phyloP scores from a whole-genome alignment of 2,797 vertebrate species.

The Tenualosa thibaudeaui region DNA sequence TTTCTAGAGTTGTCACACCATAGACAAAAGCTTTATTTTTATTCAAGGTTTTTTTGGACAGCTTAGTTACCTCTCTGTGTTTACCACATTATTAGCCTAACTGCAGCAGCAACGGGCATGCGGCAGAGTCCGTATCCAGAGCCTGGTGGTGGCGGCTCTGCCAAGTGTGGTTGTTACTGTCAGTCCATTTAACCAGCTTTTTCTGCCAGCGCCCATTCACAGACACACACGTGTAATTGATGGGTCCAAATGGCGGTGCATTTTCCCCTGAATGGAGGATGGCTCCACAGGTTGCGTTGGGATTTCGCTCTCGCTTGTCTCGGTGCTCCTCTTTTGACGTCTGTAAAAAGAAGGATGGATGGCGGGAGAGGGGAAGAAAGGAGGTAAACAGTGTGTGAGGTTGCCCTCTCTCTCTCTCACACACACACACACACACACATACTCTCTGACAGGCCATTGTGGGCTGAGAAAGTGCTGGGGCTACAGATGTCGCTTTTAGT shows the following conservation, averaged over 20 bases:
- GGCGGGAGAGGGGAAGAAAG: not conserved
- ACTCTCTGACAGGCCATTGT: conserved; percentile 19
- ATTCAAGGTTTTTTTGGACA: not conserved
- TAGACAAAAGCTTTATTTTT: not conserved
- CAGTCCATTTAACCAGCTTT: conserved; percentile 40
- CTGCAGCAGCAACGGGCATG: not conserved
- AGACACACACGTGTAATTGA: conserved; percentile 23
- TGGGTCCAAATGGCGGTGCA: conserved; percentile 31
- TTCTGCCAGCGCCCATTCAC: conserved; percentile 32
- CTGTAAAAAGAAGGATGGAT: conserved; percentile 25
- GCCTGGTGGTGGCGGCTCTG: not conserved
- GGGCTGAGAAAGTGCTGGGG: conserved; percentile 24
- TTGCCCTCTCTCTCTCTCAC: not conserved
- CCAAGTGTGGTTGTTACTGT: conserved; percentile 28
- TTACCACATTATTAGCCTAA: not conserved
- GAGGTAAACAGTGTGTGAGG: not conserved
- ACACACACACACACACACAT: conserved; percentile 17
- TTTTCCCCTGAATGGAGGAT: conserved; percentile 18
- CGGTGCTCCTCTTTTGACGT: conserved; percentile 19
- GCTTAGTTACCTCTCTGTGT: not conserved
- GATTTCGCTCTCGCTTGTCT: conserved; percentile 25
- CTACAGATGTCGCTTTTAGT: conserved; percentile 56
- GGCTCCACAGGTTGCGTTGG: conserved; percentile 14
- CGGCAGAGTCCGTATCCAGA: not conserved
- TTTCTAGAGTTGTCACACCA: not conserved